These are phyloP conservation scores for Ceyx cyanopectus DNA, from an alignment of 2,113 vertebrate species.

Conservation along the genomic window DNA sequence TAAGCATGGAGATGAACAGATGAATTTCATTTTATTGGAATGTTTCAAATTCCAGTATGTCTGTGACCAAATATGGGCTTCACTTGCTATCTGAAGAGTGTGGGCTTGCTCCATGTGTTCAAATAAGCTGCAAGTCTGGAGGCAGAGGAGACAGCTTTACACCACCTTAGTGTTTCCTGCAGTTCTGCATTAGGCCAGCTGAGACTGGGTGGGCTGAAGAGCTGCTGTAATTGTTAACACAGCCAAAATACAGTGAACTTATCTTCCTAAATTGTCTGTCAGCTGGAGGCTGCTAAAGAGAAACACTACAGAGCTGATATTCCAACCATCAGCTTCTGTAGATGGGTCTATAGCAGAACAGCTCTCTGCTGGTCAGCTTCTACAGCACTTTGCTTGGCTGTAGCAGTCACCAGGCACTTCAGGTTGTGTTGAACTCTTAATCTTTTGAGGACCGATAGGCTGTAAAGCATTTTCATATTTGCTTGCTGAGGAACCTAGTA, in stretches of 20 bases:
- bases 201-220: conserved; percentile 48
- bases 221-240: conserved; percentile 2
- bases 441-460: not conserved
- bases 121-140: not conserved
- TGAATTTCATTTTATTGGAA: conserved; percentile 12
- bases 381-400: not conserved
- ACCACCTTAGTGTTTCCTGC: not conserved
- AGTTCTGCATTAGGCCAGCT: not conserved
- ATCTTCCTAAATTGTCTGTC: not conserved
- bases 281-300: not conserved
- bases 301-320: not conserved
- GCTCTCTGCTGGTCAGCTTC: not conserved
- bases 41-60: conserved; percentile 35
- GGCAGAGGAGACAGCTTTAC: not conserved
- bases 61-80: conserved; percentile 27
- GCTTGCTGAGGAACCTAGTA: not conserved
- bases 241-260: conserved; percentile 27
- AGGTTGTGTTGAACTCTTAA: not conserved
- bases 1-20: conserved; percentile 36
- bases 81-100: not conserved
- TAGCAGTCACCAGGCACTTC: not conserved
- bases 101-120: not conserved
- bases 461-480: not conserved
- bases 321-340: not conserved
- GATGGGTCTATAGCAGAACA: not conserved